Conservation (phyloP, 2,113 vertebrate species). For the Azemiops feae region DNA sequence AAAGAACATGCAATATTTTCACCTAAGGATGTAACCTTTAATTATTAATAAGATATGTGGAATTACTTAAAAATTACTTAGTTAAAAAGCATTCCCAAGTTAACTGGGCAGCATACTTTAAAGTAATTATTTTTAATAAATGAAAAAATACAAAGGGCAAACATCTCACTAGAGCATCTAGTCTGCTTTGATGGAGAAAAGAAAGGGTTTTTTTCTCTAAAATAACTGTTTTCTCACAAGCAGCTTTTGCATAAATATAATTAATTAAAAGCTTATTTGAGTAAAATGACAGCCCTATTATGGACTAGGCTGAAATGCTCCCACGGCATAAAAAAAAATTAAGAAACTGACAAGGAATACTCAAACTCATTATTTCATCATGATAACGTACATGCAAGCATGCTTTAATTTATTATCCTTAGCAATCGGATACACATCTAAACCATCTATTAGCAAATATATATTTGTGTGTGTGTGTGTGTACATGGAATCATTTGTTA, state of each 20-base stretch:
- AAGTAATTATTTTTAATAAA: background rate
- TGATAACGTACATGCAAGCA: slow-evolving; percentile 39
- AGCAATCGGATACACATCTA: slow-evolving; percentile 43
- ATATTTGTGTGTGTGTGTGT: background rate
- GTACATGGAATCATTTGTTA: background rate
- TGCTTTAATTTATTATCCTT: slow-evolving; percentile 40
- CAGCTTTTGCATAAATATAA: background rate
- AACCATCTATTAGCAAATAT: slow-evolving; percentile 43
- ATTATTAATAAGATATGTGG: background rate
- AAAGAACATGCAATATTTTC: background rate
- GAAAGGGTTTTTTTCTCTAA: no score
- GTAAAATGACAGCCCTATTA: background rate
- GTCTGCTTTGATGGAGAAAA: background rate
- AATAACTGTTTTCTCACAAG: background rate
- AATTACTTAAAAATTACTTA: background rate
- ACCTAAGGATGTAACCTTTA: background rate
- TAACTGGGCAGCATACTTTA: background rate
- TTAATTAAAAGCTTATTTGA: background rate
- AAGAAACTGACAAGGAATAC: slow-evolving; percentile 32
- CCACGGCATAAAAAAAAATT: background rate
- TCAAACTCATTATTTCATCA: slow-evolving; percentile 24
- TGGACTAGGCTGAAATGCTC: background rate
- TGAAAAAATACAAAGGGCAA: background rate
- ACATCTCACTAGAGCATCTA: background rate
- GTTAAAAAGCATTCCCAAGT: background rate